Conservation (phyloP, 2,888 invertebrate species). For the Pardosa pseudoannulata region DNA sequence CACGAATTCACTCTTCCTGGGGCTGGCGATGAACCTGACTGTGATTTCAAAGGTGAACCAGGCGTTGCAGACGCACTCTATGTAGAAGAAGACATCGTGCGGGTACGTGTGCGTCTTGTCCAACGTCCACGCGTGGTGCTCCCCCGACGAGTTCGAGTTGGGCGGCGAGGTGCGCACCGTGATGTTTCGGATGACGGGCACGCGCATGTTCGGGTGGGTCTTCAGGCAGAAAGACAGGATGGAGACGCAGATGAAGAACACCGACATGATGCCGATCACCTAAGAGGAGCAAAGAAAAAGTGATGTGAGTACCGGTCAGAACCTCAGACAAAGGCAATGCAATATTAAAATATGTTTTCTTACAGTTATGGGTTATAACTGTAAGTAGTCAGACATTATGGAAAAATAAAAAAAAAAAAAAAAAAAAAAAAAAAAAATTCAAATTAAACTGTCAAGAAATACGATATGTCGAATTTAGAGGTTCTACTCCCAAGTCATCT, state of each 20-base stretch:
- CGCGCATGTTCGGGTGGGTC: slow-evolving; percentile 91
- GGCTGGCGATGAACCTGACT: slow-evolving; percentile 92
- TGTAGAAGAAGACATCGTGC: slow-evolving; percentile 88
- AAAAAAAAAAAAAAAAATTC: no score
- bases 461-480: no score
- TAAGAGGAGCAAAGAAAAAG: slow-evolving; percentile 78
- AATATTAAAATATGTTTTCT: no score
- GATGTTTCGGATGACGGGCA: slow-evolving; percentile 79
- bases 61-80: slow-evolving; percentile 94
- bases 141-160: slow-evolving; percentile 61
- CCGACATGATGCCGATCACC: slow-evolving; percentile 93
- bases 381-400: no score
- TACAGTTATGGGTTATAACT: no score
- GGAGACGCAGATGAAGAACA: slow-evolving; percentile 97
- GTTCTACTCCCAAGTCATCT: no score
- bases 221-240: slow-evolving; percentile 97
- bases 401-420: no score
- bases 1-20: slow-evolving; percentile 87
- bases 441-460: no score
- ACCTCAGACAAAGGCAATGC: no score
- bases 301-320: no score
- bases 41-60: slow-evolving; percentile 97
- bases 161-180: slow-evolving; percentile 73
- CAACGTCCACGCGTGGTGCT: slow-evolving; percentile 73
- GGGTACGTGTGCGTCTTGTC: slow-evolving; percentile 79